phyloP scores from a whole-genome alignment of 2,888 invertebrate species.

The Melipona beecheii region DNA sequence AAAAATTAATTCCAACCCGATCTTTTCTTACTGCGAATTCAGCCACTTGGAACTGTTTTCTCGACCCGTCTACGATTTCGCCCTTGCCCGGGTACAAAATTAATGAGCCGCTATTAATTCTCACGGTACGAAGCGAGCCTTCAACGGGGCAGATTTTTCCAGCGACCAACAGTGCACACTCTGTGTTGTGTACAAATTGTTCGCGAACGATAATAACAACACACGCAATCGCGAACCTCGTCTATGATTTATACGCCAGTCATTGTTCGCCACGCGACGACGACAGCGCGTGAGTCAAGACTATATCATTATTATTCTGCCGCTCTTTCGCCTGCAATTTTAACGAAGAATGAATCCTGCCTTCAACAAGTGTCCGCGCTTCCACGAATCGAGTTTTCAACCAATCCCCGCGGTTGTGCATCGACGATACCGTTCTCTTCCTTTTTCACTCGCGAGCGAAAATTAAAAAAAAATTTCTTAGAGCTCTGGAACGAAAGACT shows the following conservation, averaged over 20 bases:
- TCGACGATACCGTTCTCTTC: not conserved
- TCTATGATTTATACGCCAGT: slow-evolving; percentile 66
- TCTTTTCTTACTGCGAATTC: not conserved
- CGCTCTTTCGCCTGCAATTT: slow-evolving; percentile 46
- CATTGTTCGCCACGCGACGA: slow-evolving; percentile 68
- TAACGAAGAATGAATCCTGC: slow-evolving; percentile 51
- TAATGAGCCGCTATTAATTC: slow-evolving; percentile 50
- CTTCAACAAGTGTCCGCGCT: slow-evolving; percentile 54
- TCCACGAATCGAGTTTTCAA: slow-evolving; percentile 15
- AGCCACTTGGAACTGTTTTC: not conserved
- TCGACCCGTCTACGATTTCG: not conserved
- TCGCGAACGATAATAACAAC: slow-evolving; percentile 55
- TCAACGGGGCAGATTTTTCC: slow-evolving; percentile 39
- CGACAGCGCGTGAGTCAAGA: slow-evolving; percentile 57
- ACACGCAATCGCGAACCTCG: slow-evolving; percentile 56
- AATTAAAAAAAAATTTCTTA: not conserved
- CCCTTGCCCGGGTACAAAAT: slow-evolving; percentile 16
- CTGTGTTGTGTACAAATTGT: slow-evolving; percentile 54
- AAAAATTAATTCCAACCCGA: not conserved
- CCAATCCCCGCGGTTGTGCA: too few relatives aligned
- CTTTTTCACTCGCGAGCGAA: too few relatives aligned
- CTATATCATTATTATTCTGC: slow-evolving; percentile 64
- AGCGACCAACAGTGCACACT: slow-evolving; percentile 6
- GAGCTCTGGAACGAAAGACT: not conserved
- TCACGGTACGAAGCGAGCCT: slow-evolving; percentile 2